Base-by-base conservation (phyloP, 2,888 invertebrate genomes). In the Papilio elwesi region DNA sequence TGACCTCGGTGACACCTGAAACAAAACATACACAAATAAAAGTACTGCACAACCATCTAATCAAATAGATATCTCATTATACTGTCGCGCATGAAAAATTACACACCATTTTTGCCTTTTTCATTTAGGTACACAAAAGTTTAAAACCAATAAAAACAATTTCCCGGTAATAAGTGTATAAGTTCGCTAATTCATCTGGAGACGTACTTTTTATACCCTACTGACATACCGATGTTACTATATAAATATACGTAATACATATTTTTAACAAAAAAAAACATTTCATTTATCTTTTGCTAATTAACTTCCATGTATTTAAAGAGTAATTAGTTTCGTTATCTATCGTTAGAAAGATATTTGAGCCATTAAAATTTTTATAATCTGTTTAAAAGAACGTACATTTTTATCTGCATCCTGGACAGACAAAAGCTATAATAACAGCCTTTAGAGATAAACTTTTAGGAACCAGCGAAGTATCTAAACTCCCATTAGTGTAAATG, bases 1-100 rank as follows among this genome's bases (percentile, higher is more conserved):
- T 48, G 82, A 82, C 74, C 82, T 87, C 11, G 93, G 93, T 52
- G 87, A 85, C 4, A 91, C 74, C 94, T 94, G 87, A 13, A 86
- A 87, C 74, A 76, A 36, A 72, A 72, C 68, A 67, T 11, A 51
- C 36, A 36, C 43, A n/a, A 43, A 43, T 43, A 9, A 43, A 43
- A 43, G 6, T 43, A 7, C 43, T 43, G 9, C 7, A 43, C 7
- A 43, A 11, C 26, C 26, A 57, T 26, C 10, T 57, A 26, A 11
- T 26, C 43, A 9, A 43, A 43, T 43, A 43, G 7, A 0, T 43
- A 9, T 43, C 9, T 9, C 4, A 43, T 9, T 43, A 26, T 26
- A 26, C 4, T 26, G 26, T 26, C 26, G 26, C 1, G 26, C 1
- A 26, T 26, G 26, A 26, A 26, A 26, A 26, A 26, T 26, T 26